phyloP scores from a whole-genome alignment of 2,888 invertebrate species.

The Rotaria macrura region DNA sequence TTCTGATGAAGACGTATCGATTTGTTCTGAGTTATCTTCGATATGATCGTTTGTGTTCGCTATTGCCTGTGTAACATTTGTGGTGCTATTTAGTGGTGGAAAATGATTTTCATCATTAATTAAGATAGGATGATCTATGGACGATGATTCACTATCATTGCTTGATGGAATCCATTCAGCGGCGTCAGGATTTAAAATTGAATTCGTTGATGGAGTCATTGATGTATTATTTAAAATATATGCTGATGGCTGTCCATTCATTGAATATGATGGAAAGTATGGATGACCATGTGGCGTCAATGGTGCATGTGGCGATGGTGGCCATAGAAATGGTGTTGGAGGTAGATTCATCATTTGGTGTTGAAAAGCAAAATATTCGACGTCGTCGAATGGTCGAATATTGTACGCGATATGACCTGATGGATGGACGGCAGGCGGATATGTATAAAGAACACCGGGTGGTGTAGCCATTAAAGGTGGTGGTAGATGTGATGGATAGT shows the following conservation, averaged over 20 bases:
- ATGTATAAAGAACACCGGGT: background rate
- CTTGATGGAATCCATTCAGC: background rate
- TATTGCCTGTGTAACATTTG: background rate
- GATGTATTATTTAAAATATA: background rate
- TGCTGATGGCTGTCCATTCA: background rate
- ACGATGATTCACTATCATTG: background rate
- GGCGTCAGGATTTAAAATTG: background rate
- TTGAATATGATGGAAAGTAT: background rate
- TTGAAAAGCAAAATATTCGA: background rate
- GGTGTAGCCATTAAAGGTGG: slow-evolving; percentile 4
- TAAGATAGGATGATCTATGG: background rate
- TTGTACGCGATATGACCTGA: background rate
- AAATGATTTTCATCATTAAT: background rate
- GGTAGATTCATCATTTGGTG: background rate
- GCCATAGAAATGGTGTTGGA: background rate
- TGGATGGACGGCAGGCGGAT: background rate
- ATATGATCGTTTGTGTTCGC: background rate
- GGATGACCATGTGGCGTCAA: background rate
- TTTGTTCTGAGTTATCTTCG: background rate
- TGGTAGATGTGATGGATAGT: background rate
- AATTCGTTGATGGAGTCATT: background rate
- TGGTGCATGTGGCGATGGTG: background rate
- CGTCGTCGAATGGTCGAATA: background rate
- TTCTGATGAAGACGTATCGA: background rate
- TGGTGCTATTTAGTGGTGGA: background rate